Evolutionary conservation across 2,888 invertebrate genomes (phyloP).

Genomic region (Drosophila mimica): DNA sequence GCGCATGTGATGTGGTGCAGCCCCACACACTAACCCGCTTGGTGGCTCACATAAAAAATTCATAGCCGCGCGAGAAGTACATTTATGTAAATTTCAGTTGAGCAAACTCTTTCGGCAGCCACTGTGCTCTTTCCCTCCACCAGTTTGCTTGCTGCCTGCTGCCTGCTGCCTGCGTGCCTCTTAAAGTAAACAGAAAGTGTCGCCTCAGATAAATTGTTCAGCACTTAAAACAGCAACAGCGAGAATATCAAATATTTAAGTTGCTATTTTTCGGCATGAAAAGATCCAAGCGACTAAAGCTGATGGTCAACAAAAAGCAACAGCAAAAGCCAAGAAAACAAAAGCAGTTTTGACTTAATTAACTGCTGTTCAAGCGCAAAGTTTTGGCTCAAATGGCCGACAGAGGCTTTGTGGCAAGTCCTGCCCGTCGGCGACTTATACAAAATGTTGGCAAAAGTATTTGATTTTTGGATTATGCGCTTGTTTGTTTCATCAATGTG

Average conservation of each 20-base stretch:
- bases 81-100: conserved; percentile 77
- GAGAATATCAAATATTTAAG: conserved; percentile 65
- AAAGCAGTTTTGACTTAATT: conserved; percentile 70
- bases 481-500: conserved; percentile 46
- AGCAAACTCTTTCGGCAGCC: conserved; percentile 65
- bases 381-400: conserved; percentile 34
- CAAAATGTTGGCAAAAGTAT: conserved; percentile 69
- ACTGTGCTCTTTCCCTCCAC: conserved; percentile 24
- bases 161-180: conserved; percentile 12
- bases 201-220: conserved; percentile 32
- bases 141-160: neutral
- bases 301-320: conserved; percentile 47
- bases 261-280: conserved; percentile 69
- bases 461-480: conserved; percentile 76
- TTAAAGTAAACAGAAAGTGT: conserved; percentile 50
- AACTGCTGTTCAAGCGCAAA: conserved; percentile 75
- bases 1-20: conserved; percentile 46
- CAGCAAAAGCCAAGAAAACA: conserved; percentile 25
- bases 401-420: conserved; percentile 45
- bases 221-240: conserved; percentile 29
- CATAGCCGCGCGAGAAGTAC: conserved; percentile 63
- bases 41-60: conserved; percentile 64
- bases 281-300: conserved; percentile 33
- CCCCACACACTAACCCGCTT: conserved; percentile 42
- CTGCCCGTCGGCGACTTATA: conserved; percentile 63